A percentile compares a stretch with the other conserved stretches of the same genome.
Evolutionary conservation across 2,888 invertebrate genomes (phyloP).

Genomic region (Lycia hirtaria): DNA sequence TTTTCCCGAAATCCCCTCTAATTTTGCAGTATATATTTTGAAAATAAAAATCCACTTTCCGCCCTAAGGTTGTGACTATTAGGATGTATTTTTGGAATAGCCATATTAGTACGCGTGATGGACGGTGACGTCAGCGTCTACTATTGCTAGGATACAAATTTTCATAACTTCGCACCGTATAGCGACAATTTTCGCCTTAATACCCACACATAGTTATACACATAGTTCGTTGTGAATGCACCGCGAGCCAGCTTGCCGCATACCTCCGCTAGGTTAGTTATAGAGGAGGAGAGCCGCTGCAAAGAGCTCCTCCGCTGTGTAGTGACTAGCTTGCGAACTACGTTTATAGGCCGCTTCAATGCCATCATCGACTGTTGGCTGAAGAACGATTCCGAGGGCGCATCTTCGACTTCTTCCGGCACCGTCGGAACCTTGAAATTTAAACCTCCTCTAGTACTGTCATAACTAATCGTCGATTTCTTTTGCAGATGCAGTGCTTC

Average conservation of each 20-base stretch:
- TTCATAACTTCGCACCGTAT: background rate
- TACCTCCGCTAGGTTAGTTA: conserved; percentile 84
- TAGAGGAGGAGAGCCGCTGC: conserved; percentile 79
- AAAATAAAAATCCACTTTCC: too few species aligned
- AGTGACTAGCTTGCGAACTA: conserved; percentile 82
- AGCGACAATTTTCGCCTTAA: background rate
- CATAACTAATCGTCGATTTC: conserved; percentile 14
- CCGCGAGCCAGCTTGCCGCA: conserved; percentile 58
- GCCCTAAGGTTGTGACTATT: too few species aligned
- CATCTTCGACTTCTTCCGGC: conserved; percentile 72
- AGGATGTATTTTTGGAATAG: too few species aligned
- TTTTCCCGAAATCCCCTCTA: too few species aligned
- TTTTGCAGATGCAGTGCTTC: conserved; percentile 20
- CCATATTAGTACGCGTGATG: too few species aligned
- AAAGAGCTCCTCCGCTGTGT: conserved; percentile 79
- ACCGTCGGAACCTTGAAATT: conserved; percentile 76
- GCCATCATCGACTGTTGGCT: conserved; percentile 72
- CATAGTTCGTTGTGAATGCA: conserved; percentile 61
- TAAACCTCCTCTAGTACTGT: conserved; percentile 59
- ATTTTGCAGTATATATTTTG: too few species aligned
- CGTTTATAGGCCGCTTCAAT: conserved; percentile 76
- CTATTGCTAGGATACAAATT: too few species aligned
- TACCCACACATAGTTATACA: background rate
- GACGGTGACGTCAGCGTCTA: too few species aligned
- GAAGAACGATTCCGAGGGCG: conserved; percentile 68